Conservation (phyloP, 2,113 vertebrate species). For the Phodopus roborovskii region DNA sequence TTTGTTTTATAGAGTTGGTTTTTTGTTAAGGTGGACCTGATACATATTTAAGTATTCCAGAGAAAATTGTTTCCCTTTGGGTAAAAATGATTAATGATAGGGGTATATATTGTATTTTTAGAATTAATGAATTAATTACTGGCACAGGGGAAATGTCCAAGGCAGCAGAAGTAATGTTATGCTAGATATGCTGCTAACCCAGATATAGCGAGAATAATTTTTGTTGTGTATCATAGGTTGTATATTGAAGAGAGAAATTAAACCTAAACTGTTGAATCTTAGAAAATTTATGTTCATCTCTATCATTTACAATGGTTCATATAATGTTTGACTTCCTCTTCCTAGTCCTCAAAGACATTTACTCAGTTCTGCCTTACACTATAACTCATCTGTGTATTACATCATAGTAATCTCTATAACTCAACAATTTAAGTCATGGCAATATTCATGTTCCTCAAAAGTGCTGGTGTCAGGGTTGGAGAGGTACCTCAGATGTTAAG, state of each 20-base stretch:
- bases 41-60: background rate
- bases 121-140: background rate
- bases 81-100: background rate
- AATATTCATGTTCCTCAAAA: slow-evolving; percentile 15
- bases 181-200: background rate
- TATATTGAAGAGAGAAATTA: background rate
- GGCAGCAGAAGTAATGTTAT: background rate
- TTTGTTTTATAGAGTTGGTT: background rate
- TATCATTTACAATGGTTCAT: background rate
- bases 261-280: background rate
- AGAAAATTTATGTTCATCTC: background rate
- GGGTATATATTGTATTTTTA: background rate
- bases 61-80: background rate
- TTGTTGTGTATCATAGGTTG: background rate
- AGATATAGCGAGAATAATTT: background rate
- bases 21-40: background rate
- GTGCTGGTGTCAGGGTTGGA: background rate
- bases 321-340: background rate
- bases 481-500: background rate
- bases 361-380: background rate
- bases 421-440: background rate
- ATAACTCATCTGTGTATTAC: background rate
- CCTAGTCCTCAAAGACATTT: background rate
- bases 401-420: background rate
- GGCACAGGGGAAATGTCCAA: background rate